phyloP scores from a whole-genome alignment of 2,888 invertebrate species.

The Mimumesa dahlbomi region DNA sequence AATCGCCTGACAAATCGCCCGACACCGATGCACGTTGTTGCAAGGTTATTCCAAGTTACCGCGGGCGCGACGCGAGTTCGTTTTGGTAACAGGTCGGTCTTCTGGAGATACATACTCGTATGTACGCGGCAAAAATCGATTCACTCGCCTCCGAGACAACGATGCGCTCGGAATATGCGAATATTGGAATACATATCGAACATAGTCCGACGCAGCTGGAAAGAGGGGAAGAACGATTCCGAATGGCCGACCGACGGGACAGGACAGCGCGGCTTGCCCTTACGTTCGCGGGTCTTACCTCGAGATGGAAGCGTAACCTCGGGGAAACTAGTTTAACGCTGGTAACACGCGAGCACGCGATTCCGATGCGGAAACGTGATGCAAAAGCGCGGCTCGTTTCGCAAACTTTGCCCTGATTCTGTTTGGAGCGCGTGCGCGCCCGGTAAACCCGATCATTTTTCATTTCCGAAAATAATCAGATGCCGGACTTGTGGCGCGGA shows the following conservation, averaged over 20 bases:
- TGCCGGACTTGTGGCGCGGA: too few species aligned
- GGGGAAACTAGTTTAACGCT: slow-evolving; percentile 25
- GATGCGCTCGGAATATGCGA: too few species aligned
- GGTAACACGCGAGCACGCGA: slow-evolving; percentile 57
- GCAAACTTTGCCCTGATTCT: slow-evolving; percentile 4
- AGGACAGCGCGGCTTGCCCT: too few species aligned
- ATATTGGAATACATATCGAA: too few species aligned
- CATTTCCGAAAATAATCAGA: not conserved
- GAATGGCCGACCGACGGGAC: slow-evolving; percentile 19
- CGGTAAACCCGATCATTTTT: not conserved
- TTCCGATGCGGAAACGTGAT: slow-evolving; percentile 34
- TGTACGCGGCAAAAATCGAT: too few species aligned
- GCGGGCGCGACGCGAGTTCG: too few species aligned
- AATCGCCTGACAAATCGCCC: not conserved
- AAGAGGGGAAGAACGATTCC: slow-evolving; percentile 22
- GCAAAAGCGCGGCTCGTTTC: slow-evolving; percentile 8
- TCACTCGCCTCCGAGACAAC: too few species aligned
- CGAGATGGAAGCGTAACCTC: not conserved
- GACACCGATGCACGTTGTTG: too few species aligned
- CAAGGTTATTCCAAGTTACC: too few species aligned
- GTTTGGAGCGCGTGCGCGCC: slow-evolving; percentile 8
- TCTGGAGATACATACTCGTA: too few species aligned
- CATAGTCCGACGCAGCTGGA: too few species aligned
- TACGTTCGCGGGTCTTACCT: slow-evolving; percentile 10
- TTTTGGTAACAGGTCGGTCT: too few species aligned